A percentile compares a stretch with the other conserved stretches of the same genome.
phyloP scores from a whole-genome alignment of 2,888 invertebrate species.

The Craniophora ligustri region DNA sequence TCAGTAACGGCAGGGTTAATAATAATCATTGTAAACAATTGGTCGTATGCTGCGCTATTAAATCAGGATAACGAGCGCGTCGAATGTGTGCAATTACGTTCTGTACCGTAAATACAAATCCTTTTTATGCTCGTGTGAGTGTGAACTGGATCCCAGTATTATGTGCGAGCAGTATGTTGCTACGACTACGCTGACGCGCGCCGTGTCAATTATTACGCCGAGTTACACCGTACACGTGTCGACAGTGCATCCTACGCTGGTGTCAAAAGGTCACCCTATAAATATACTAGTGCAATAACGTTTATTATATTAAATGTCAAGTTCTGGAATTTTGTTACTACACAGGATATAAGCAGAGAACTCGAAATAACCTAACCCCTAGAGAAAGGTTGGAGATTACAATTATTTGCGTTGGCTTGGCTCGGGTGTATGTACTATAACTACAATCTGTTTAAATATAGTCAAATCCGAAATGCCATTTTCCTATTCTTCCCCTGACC shows the following conservation, averaged over 20 bases:
- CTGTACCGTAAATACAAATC: slow-evolving; percentile 47
- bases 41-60: slow-evolving; percentile 55
- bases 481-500: neutral
- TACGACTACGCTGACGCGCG: slow-evolving; percentile 12
- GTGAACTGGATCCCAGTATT: slow-evolving; percentile 9
- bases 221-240: slow-evolving; percentile 35
- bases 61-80: slow-evolving; percentile 52
- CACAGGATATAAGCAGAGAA: too few species aligned
- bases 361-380: too few species aligned
- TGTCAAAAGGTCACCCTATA: slow-evolving; percentile 34
- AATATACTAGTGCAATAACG: slow-evolving; percentile 15
- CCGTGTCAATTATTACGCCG: slow-evolving; percentile 35
- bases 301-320: slow-evolving; percentile 24
- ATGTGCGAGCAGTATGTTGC: slow-evolving; percentile 4
- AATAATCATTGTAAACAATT: slow-evolving; percentile 56
- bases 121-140: slow-evolving; percentile 44
- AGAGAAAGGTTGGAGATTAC: too few species aligned
- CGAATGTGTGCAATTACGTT: slow-evolving; percentile 51
- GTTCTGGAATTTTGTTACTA: slow-evolving; percentile 1
- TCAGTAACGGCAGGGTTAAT: slow-evolving; percentile 43
- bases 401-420: too few species aligned
- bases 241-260: slow-evolving; percentile 16
- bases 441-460: too few species aligned
- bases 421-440: too few species aligned
- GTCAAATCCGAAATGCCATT: neutral